These are phyloP conservation scores for Drosophila flavopinicola DNA, from an alignment of 2,888 invertebrate species.

Conservation along the genomic window DNA sequence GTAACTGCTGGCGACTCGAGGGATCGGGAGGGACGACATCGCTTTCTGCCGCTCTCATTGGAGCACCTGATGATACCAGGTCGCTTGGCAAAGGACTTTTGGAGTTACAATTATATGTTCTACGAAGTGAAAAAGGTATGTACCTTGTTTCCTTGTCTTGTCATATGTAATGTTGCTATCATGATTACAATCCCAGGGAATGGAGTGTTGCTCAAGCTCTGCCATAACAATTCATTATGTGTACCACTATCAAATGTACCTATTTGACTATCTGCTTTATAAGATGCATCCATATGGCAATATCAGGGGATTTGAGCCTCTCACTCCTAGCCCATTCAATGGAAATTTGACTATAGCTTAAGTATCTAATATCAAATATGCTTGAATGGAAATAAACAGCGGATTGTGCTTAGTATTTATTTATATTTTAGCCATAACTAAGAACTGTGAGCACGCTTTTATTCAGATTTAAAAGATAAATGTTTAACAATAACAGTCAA, in stretches of 20 bases:
- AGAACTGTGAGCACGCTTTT: too few relatives aligned
- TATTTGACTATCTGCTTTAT: slow-evolving; percentile 54
- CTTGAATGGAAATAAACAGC: too few relatives aligned
- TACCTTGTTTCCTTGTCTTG: background rate
- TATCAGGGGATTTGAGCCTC: slow-evolving; percentile 8
- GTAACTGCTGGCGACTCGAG: slow-evolving; percentile 95
- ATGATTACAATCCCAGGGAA: slow-evolving; percentile 28
- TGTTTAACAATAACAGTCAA: too few relatives aligned
- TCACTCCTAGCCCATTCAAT: background rate
- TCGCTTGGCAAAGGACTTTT: slow-evolving; percentile 90
- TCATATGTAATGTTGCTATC: background rate
- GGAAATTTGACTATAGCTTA: background rate
- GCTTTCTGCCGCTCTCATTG: slow-evolving; percentile 97
- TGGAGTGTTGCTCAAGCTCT: slow-evolving; percentile 62
- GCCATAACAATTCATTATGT: slow-evolving; percentile 55
- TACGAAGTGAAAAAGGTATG: slow-evolving; percentile 90
- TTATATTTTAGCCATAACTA: too few relatives aligned
- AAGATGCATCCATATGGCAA: slow-evolving; percentile 52
- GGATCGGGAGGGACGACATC: slow-evolving; percentile 92
- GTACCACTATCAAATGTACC: slow-evolving; percentile 45
- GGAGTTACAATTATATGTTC: slow-evolving; percentile 97
- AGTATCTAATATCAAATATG: too few relatives aligned
- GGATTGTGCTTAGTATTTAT: too few relatives aligned
- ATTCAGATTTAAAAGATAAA: too few relatives aligned
- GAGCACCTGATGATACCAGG: slow-evolving; percentile 95